These are phyloP conservation scores for Samia ricini DNA, from an alignment of 1,140 invertebrate genomes.

Conservation along the genomic window DNA sequence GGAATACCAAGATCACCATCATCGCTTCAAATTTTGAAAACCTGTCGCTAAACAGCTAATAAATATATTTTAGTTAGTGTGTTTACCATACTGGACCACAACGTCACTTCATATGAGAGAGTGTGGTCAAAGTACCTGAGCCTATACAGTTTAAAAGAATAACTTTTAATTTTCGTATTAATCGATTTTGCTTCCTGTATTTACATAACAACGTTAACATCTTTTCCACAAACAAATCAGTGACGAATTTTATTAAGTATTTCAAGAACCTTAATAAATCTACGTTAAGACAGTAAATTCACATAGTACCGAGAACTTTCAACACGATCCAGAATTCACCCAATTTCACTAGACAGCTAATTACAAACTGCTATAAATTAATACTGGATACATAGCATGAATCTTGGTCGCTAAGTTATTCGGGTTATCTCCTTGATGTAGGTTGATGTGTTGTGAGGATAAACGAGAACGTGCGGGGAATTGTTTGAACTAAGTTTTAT, in stretches of 20 bases:
- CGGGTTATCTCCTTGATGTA: constrained; percentile 19
- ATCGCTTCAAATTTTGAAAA: too few relatives aligned
- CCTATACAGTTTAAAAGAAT: too few relatives aligned
- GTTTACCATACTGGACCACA: too few relatives aligned
- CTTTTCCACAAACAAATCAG: neutral
- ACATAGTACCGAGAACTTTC: neutral
- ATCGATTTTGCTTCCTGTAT: too few relatives aligned
- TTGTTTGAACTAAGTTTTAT: constrained; percentile 1
- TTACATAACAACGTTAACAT: too few relatives aligned
- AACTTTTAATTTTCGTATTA: too few relatives aligned
- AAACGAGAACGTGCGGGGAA: neutral
- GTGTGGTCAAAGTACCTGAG: too few relatives aligned
- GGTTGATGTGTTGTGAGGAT: constrained; percentile 3
- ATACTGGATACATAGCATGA: constrained; percentile 1
- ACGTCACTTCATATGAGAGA: too few relatives aligned
- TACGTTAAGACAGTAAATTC: neutral
- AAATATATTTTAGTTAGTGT: too few relatives aligned
- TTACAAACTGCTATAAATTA: constrained; percentile 12
- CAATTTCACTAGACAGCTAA: constrained; percentile 3
- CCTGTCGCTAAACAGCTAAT: too few relatives aligned
- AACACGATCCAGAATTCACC: neutral
- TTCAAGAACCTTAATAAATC: neutral
- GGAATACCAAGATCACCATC: too few relatives aligned
- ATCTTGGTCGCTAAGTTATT: constrained; percentile 16
- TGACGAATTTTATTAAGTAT: neutral